Percentiles rank a stretch among this genome's conserved stretches.
Evolutionary conservation across 2,888 invertebrate species (phyloP).

Genomic region (Dasysyrphus tricinctus): DNA sequence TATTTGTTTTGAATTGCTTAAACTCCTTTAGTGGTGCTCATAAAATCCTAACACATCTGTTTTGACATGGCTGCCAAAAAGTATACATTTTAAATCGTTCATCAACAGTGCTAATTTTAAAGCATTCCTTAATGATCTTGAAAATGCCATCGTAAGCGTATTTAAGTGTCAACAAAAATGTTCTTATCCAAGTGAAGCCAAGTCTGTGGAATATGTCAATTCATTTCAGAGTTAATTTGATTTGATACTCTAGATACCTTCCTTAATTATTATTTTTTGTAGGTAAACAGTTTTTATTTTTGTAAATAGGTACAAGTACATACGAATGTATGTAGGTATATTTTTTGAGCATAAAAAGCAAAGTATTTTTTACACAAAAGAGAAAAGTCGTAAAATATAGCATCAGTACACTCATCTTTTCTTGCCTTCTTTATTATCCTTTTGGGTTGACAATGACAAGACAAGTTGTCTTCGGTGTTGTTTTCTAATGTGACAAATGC

Average conservation of each 20-base stretch:
- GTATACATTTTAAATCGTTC: background rate
- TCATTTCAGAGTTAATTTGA: slow-evolving; percentile 7
- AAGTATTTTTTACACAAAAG: background rate
- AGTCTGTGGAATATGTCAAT: background rate
- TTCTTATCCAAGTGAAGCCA: background rate
- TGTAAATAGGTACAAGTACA: no score
- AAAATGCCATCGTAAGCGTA: background rate
- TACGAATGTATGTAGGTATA: no score
- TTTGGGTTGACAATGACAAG: slow-evolving; percentile 27
- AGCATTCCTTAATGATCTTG: background rate
- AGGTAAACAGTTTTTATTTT: background rate
- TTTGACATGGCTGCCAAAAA: background rate
- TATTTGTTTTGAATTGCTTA: no score
- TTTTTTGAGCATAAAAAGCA: background rate
- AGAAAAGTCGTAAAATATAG: slow-evolving; percentile 5
- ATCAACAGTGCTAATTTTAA: background rate
- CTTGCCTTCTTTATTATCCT: slow-evolving; percentile 36
- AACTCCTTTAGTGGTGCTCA: background rate
- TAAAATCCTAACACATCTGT: background rate
- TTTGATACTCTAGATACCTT: background rate
- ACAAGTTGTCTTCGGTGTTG: slow-evolving; percentile 20
- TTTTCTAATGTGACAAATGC: slow-evolving; percentile 25
- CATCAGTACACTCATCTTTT: slow-evolving; percentile 28
- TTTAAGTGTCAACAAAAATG: background rate
- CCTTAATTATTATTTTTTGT: background rate